Evolutionary conservation across 2,888 invertebrate species (phyloP).

Genomic region (Drosophila stalkeri): DNA sequence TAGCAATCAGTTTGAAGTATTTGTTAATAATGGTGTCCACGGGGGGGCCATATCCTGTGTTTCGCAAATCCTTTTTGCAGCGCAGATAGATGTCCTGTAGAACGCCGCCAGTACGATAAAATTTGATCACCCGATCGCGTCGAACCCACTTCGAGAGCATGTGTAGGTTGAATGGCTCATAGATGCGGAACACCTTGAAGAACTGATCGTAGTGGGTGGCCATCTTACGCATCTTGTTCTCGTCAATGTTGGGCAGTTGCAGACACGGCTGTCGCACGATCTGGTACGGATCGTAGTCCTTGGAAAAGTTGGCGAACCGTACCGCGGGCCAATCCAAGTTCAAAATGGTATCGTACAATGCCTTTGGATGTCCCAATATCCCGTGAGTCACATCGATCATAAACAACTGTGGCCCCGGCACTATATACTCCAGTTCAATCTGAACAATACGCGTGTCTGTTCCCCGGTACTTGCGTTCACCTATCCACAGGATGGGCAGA

Average conservation of each 20-base stretch:
- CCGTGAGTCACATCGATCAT: constrained; percentile 82
- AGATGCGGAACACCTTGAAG: constrained; percentile 65
- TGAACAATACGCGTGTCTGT: constrained; percentile 78
- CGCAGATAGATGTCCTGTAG: constrained; percentile 31
- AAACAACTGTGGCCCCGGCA: constrained; percentile 80
- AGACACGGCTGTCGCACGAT: constrained; percentile 77
- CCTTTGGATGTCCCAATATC: constrained; percentile 83
- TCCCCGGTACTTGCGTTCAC: constrained; percentile 83
- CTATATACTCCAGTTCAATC: constrained; percentile 82
- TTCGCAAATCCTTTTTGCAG: constrained; percentile 28
- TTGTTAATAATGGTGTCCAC: constrained; percentile 26
- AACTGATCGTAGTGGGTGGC: constrained; percentile 70
- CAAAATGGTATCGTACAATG: constrained; percentile 80
- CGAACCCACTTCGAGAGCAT: constrained; percentile 70
- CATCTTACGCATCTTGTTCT: constrained; percentile 50
- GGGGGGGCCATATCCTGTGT: not conserved
- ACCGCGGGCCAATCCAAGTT: constrained; percentile 76
- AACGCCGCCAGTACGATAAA: constrained; percentile 21
- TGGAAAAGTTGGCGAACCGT: constrained; percentile 71
- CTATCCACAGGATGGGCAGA: constrained; percentile 83
- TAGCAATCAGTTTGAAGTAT: constrained; percentile 31
- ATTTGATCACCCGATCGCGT: constrained; percentile 19
- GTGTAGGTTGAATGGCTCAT: constrained; percentile 55
- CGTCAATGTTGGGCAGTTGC: constrained; percentile 69
- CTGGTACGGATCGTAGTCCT: constrained; percentile 81